A percentile compares a stretch with the other conserved stretches of the same genome.
phyloP scores from a whole-genome alignment of 2,888 invertebrate species.

The Melipona bicolor region DNA sequence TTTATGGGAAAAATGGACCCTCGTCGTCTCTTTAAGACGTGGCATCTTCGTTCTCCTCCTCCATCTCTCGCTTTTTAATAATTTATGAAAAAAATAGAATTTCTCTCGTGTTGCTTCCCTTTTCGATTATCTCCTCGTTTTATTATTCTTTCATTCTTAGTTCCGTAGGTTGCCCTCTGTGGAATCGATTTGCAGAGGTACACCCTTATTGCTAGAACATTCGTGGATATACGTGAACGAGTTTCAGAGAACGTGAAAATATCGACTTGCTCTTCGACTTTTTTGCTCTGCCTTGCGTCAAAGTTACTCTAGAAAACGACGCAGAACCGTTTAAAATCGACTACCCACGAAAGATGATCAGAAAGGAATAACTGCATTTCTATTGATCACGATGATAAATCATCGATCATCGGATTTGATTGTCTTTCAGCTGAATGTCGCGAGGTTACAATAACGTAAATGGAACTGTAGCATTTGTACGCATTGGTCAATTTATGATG shows the following conservation, averaged over 20 bases:
- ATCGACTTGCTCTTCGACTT: background rate
- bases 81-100: constrained; percentile 63
- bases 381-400: background rate
- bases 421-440: constrained; percentile 22
- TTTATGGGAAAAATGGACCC: constrained; percentile 75
- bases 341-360: constrained; percentile 1
- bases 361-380: background rate
- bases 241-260: background rate
- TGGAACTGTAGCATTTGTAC: background rate
- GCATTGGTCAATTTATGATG: background rate
- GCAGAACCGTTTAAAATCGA: background rate
- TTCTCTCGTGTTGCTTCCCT: constrained; percentile 20
- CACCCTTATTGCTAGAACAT: constrained; percentile 77
- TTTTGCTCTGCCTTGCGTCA: background rate
- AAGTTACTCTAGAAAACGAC: background rate
- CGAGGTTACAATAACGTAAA: background rate
- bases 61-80: constrained; percentile 10
- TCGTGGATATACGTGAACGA: constrained; percentile 21
- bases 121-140: background rate
- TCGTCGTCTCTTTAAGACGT: constrained; percentile 59
- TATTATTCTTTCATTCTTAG: constrained; percentile 10
- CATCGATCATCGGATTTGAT: constrained; percentile 22
- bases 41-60: constrained; percentile 29
- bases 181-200: constrained; percentile 70
- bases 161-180: constrained; percentile 26